Evolutionary conservation across 2,113 vertebrate species (phyloP).

Genomic region (Eira barbara): DNA sequence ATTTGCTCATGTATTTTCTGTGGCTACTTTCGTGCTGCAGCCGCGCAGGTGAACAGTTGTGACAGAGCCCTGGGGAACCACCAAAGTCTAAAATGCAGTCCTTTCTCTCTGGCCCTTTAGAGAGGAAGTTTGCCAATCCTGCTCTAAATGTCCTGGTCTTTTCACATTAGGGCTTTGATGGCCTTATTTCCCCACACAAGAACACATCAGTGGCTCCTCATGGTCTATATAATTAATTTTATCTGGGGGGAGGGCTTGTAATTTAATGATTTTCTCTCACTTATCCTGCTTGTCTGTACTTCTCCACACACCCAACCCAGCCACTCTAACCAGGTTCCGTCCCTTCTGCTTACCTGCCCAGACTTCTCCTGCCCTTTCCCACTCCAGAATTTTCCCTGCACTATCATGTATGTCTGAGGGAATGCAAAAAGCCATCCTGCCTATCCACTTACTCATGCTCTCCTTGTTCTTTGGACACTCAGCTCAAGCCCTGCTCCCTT

Average conservation of each 20-base stretch:
- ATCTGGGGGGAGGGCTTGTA: neutral
- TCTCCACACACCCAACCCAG: neutral
- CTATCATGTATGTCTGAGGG: neutral
- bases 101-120: neutral
- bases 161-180: neutral
- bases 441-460: neutral
- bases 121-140: neutral
- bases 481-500: neutral
- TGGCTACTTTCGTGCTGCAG: neutral
- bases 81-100: neutral
- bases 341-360: neutral
- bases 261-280: neutral
- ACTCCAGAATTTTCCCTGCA: fast-evolving
- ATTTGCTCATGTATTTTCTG: fast-evolving
- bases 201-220: neutral
- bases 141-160: neutral
- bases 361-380: fast-evolving
- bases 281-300: neutral
- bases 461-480: neutral
- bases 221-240: neutral
- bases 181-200: neutral
- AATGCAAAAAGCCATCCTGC: neutral
- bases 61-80: fast-evolving
- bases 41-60: neutral
- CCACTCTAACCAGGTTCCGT: neutral